Conservation (phyloP, 2,797 vertebrate species). For the Tolypeutes matacus region DNA sequence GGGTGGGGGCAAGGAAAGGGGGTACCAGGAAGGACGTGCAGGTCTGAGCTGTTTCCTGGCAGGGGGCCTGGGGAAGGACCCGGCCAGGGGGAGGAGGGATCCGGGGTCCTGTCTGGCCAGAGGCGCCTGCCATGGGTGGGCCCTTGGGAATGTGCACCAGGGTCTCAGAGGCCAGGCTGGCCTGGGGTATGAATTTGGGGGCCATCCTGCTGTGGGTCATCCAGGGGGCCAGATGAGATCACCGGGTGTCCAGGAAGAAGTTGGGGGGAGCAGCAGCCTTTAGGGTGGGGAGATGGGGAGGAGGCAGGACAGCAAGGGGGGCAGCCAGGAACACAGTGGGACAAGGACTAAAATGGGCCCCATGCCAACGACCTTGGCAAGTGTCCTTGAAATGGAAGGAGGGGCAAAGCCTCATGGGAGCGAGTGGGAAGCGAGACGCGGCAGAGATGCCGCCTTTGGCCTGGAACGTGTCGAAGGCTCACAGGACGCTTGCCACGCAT, state of each 20-base stretch:
- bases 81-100: not conserved
- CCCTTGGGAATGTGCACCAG: not conserved
- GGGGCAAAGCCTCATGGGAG: not conserved
- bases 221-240: not conserved
- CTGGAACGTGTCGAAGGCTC: too few relatives aligned
- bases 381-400: too few relatives aligned
- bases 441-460: too few relatives aligned
- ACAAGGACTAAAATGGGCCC: too few relatives aligned
- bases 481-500: accelerated
- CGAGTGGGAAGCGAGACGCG: not conserved
- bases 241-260: not conserved
- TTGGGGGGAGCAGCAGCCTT: not conserved
- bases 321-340: not conserved
- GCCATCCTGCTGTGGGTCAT: too few relatives aligned
- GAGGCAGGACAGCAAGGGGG: not conserved
- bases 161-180: not conserved
- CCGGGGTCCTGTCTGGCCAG: not conserved
- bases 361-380: not conserved
- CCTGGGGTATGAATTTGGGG: not conserved
- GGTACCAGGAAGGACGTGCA: not conserved
- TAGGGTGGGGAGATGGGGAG: too few relatives aligned
- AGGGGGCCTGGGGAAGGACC: not conserved
- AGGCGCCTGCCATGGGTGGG: too few relatives aligned
- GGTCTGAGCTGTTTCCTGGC: too few relatives aligned
- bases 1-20: not conserved